Conservation (phyloP, 2,113 vertebrate species). For the Microcebus lehilahytsara region DNA sequence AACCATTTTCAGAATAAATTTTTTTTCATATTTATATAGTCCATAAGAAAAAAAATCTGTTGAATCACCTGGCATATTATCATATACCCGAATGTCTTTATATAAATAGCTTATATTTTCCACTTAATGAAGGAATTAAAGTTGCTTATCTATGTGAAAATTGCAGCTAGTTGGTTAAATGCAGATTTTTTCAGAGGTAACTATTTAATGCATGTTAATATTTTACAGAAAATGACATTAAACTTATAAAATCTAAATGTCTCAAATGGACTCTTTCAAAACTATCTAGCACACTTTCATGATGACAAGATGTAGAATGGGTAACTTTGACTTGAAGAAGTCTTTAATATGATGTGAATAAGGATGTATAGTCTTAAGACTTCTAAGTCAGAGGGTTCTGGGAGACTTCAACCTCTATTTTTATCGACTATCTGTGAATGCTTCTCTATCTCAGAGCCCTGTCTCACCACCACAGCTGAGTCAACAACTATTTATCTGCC, state of each 20-base stretch:
- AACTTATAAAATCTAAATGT: not conserved
- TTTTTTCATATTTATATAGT: not conserved
- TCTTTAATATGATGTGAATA: not conserved
- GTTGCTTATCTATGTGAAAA: not conserved
- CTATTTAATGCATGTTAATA: not conserved
- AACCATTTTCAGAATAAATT: not conserved
- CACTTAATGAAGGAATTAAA: not conserved
- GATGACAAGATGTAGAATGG: not conserved
- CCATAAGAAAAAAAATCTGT: not conserved
- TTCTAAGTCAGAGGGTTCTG: not conserved
- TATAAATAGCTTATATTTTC: not conserved
- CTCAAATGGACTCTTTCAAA: not conserved
- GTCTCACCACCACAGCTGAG: not conserved
- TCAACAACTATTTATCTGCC: not conserved
- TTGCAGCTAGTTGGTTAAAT: not conserved
- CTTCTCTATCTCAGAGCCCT: not conserved
- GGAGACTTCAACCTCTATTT: not conserved
- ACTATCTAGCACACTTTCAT: not conserved
- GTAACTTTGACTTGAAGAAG: not conserved
- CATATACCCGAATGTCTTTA: not conserved
- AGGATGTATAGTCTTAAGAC: not conserved
- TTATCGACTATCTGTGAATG: not conserved
- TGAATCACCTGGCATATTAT: not conserved
- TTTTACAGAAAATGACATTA: slow-evolving; percentile 22
- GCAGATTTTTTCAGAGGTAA: not conserved